Evolutionary conservation across 2,113 vertebrate species (phyloP), one percentile per base, ranked within the genome.

Genomic region (Hyla sarda): DNA sequence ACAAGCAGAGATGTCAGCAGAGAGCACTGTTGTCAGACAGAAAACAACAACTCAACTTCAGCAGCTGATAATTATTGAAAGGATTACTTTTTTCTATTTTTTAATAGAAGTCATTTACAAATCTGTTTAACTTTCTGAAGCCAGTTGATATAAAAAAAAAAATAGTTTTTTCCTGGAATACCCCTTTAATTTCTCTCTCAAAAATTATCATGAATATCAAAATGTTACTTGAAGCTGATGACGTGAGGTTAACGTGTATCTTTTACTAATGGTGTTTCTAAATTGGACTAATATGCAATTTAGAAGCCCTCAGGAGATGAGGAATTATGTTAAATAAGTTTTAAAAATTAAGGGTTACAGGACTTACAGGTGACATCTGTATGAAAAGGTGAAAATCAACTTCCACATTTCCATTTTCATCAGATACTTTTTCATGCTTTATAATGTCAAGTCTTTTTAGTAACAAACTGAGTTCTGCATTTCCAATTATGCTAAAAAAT

Each of bases 271-370:
- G 4, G 25, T 28, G 60, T 62, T 62, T 62, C 60, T 62, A 62
- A 62, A 62, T 62, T 62, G 25, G 60, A 62, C n/a, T 62, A 62
- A 62, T 62, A 62, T 62, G 60, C 25, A 62, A 28, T 62, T 62
- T 62, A 62, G 25, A 62, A 62, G 60, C 25, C 60, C 60, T 62
- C 25, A 62, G n/a, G n/a, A 62, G 60, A 62, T 60, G n/a, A 41
- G n/a, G 58, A 60, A 60, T 62, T 62, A 62, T 28, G 14, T 62
- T 1, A 62, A 62, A 28, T 62, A 62, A 25, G 10, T 16, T 23
- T 62, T 28, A 16, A 62, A 62, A 62, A 28, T 62, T 28, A 62
- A 25, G 60, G 60, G n/a, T n/a, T n/a, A n/a, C n/a, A n/a, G n/a
- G n/a, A n/a, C n/a, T 62, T 28, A 62, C 60, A 28, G 25, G 60